Evolutionary conservation across 2,797 vertebrate genomes (phyloP), one percentile per base, ranked within the genome.

Genomic region (Poecilia wingei): DNA sequence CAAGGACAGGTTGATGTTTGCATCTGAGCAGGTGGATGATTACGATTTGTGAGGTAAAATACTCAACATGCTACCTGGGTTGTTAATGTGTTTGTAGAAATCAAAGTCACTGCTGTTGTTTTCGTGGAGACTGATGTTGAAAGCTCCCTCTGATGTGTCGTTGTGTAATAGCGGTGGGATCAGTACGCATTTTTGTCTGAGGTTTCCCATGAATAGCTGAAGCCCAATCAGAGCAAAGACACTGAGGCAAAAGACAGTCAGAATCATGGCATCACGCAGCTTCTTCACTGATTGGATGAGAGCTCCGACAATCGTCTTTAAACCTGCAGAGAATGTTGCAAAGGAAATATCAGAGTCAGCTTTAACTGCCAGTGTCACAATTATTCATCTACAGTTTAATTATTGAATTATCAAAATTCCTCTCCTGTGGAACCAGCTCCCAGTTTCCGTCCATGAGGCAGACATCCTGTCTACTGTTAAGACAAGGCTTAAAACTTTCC

Each of bases 281-380:
- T 99, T 99, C 94, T 99, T 99, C 88, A 99, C 98, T 0, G 98
- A 97, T 85, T 99, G 98, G 91, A 98, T 98, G 84, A 99, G 94
- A 13, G 97, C 98, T 3, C 97, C 98, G 0, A 99, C 97, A 0
- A 98, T 98, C 0, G 97, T 98, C 94, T 98, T 99, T 88, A 99
- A 93, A 79, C 98, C 98, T 99, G 91, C 1, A 25, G 59, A 57
- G 53, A 12, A 20, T 1, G 46, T 1, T 4, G 64, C 3, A 0
- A 2, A 64, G 28, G 41, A 78, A 78, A 51, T 22, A 20, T 43
- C 39, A 76, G 47, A 46, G 25, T 22, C 59, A 61, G 18, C 18
- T 6, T 22, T 45, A n/a, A 14, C 36, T 41, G 8, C 39, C 36
- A 41, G 18, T 12, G 64, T 68, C 33, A 41, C 18, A 25, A 41